A percentile compares a stretch with the other conserved stretches of the same genome.
These are phyloP conservation scores for Myocastor coypus DNA, from an alignment of 2,113 vertebrate genomes.

Conservation along the genomic window DNA sequence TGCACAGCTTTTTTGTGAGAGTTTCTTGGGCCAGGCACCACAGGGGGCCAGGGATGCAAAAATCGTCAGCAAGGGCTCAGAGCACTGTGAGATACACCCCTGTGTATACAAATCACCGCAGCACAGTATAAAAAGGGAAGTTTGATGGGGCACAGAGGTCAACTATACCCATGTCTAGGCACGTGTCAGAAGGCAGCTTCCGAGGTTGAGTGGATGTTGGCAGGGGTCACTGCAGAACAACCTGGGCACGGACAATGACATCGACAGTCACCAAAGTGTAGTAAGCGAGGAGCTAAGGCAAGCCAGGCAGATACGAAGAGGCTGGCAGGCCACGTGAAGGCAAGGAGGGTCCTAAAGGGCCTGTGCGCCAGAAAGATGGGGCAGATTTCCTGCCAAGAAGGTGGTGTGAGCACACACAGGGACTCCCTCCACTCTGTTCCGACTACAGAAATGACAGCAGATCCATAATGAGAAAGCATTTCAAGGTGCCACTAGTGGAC, in stretches of 20 bases:
- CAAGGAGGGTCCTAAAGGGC: not conserved
- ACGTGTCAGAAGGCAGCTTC: not conserved
- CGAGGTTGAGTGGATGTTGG: not conserved
- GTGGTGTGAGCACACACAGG: not conserved
- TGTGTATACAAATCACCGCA: too few relatives aligned
- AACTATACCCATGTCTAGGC: not conserved
- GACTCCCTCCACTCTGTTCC: not conserved
- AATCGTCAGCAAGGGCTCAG: not conserved
- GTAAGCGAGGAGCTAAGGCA: not conserved
- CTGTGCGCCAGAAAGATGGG: not conserved
- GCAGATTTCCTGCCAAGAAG: not conserved
- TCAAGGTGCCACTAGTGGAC: not conserved
- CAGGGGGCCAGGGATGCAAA: not conserved
- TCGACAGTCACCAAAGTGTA: not conserved
- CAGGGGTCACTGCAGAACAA: too few relatives aligned
- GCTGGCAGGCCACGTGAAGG: accelerated
- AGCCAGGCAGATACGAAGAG: not conserved
- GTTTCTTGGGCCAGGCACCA: not conserved
- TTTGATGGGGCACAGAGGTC: not conserved
- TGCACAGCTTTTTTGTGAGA: not conserved
- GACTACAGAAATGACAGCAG: not conserved
- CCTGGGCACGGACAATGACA: not conserved
- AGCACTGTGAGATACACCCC: not conserved
- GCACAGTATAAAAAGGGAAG: too few relatives aligned
- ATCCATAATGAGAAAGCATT: not conserved